Percentiles rank a stretch among this genome's conserved stretches.
phyloP scores from a whole-genome alignment of 1,140 invertebrate species.

The Sinella curviseta region DNA sequence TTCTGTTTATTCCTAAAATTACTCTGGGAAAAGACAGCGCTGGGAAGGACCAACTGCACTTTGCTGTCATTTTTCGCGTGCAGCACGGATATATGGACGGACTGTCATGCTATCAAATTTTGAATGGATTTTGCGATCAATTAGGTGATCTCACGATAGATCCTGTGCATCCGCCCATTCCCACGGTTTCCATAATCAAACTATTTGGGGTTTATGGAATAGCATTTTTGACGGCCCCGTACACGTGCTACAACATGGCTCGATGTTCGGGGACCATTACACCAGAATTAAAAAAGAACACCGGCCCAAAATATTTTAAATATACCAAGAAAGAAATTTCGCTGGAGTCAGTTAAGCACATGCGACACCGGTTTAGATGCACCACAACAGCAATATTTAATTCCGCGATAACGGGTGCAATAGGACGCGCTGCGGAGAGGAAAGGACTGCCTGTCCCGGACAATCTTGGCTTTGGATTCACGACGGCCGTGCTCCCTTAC shows the following conservation, averaged over 20 bases:
- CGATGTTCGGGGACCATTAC: not conserved
- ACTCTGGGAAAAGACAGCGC: not conserved
- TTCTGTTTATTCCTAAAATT: not conserved
- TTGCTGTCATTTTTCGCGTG: not conserved
- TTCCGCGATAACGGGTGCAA: not conserved
- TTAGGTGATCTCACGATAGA: not conserved
- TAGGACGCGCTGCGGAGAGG: not conserved
- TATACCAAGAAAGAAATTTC: not conserved
- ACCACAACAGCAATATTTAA: not conserved
- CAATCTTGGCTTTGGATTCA: not conserved
- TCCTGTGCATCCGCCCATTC: not conserved
- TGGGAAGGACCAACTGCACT: not conserved
- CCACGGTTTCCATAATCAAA: not conserved
- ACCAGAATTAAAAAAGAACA: not conserved
- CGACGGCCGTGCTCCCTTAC: not conserved
- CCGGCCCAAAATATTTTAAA: not conserved
- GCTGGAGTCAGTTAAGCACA: not conserved
- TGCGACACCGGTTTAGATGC: not conserved
- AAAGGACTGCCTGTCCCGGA: not conserved
- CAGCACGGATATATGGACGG: not conserved
- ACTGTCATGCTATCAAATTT: not conserved
- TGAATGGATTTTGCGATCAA: not conserved
- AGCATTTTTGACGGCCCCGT: not conserved
- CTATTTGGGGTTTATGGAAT: not conserved
- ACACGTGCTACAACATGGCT: not conserved